Base-by-base conservation (phyloP, 1,140 invertebrate species). In the Ectropis grisescens region DNA sequence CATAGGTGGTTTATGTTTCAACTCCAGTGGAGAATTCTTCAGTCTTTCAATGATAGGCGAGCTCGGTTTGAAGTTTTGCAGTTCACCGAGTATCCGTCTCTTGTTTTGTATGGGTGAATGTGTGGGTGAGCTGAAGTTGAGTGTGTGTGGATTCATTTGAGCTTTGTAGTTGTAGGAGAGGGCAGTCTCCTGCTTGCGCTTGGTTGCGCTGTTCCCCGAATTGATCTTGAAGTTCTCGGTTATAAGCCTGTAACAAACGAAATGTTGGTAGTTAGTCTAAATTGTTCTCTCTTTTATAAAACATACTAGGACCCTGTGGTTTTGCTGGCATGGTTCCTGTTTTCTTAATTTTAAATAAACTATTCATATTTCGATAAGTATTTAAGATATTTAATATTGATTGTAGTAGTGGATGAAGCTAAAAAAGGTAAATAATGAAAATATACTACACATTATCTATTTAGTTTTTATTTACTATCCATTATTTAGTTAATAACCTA, bases 191-290 rank as follows among this genome's bases (percentile, higher is more conserved):
- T 65, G 65, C 35, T 76, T 72, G 2, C 75, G 25, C 33, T 80
- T 80, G 1, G 61, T 71, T 4, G 49, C 62, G 33, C 58, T 75
- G 52, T 68, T 78, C 9, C 72, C 75, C 1, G 72, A 78, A 47
- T 78, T 75, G 11, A 80, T 80, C 33, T 54, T 67, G 60, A 80
- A 80, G 39, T 47, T 76, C n/a, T 78, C 70, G 1, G 71, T 76
- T 30, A 80, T 76, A 29, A 80, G 57, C 13, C 75, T 80, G 71
- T 1, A 75, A 74, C 24, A 11, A 64, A 15, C 32, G 8, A 52
- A 37, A 55, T 3, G 34, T 2, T 22, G 16, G 4, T 9, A 14
- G n/a, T 36, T 36, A 36, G n/a, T 23, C n/a, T n/a, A n/a, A n/a
- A n/a, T n/a, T n/a, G n/a, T n/a, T n/a, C n/a, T n/a, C n/a, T n/a